Evolutionary conservation across 2,797 vertebrate species (phyloP).

Genomic region (Gymnocypris eckloni): DNA sequence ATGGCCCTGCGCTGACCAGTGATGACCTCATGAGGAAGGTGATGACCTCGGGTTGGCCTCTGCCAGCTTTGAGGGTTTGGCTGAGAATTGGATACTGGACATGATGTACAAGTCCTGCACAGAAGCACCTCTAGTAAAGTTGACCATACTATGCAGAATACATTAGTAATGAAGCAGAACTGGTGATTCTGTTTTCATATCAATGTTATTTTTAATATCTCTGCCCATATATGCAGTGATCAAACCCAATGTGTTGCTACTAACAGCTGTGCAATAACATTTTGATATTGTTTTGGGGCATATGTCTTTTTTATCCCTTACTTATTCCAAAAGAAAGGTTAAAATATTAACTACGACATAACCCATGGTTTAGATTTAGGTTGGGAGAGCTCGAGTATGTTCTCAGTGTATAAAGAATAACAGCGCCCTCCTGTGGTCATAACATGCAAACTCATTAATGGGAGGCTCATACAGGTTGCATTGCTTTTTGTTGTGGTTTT

Average conservation of each 20-base stretch:
- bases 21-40: slow-evolving; percentile 66
- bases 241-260: not conserved
- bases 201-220: not conserved
- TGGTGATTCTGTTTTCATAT: not conserved
- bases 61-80: slow-evolving; percentile 59
- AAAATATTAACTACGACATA: not conserved
- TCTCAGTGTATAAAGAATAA: not conserved
- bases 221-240: not conserved
- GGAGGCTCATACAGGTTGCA: not conserved
- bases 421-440: slow-evolving; percentile 27
- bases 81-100: slow-evolving; percentile 59
- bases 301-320: not conserved
- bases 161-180: too few relatives aligned
- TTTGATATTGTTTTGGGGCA: not conserved
- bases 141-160: not conserved
- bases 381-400: not conserved
- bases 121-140: slow-evolving; percentile 15
- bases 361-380: not conserved
- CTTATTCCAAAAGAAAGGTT: not conserved
- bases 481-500: not conserved
- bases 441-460: not conserved
- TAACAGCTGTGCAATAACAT: not conserved
- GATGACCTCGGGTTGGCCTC: slow-evolving; percentile 73
- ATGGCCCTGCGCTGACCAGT: slow-evolving; percentile 72
- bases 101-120: slow-evolving; percentile 50